These are phyloP conservation scores for Melipona quadrifasciata DNA, from an alignment of 1,140 invertebrate species.

Conservation along the genomic window DNA sequence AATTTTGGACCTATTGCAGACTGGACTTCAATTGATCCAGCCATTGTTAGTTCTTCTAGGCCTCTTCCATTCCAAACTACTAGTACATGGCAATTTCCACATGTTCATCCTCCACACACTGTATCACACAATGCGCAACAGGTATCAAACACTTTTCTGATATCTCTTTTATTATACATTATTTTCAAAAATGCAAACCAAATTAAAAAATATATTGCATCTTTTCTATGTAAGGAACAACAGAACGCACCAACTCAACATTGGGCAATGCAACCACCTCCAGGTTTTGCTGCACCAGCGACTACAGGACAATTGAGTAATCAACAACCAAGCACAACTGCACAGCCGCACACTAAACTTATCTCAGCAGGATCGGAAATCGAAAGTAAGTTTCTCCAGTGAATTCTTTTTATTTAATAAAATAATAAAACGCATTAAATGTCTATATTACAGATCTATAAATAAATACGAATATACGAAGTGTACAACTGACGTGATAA, in stretches of 20 bases:
- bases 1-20: conserved; percentile 83
- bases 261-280: conserved; percentile 82
- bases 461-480: conserved; percentile 63
- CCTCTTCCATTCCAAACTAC: conserved; percentile 82
- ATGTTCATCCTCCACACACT: conserved; percentile 77
- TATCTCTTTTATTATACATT: neutral
- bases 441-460: conserved; percentile 72
- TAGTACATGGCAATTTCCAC: conserved; percentile 80
- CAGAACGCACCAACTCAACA: conserved; percentile 79
- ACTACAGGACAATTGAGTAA: conserved; percentile 75
- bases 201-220: neutral
- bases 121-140: conserved; percentile 79
- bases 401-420: conserved; percentile 1
- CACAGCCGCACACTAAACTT: conserved; percentile 80
- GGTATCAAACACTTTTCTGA: conserved; percentile 58
- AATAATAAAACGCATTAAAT: conserved; percentile 30
- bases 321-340: conserved; percentile 77
- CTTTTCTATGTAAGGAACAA: conserved; percentile 66
- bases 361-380: conserved; percentile 80
- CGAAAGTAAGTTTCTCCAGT: conserved; percentile 74
- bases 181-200: neutral
- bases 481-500: conserved; percentile 64
- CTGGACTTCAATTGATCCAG: conserved; percentile 93
- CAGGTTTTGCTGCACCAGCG: conserved; percentile 80
- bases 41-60: conserved; percentile 89